Evolutionary conservation across 2,797 vertebrate species (phyloP).

Genomic region (Neosalanx taihuensis): DNA sequence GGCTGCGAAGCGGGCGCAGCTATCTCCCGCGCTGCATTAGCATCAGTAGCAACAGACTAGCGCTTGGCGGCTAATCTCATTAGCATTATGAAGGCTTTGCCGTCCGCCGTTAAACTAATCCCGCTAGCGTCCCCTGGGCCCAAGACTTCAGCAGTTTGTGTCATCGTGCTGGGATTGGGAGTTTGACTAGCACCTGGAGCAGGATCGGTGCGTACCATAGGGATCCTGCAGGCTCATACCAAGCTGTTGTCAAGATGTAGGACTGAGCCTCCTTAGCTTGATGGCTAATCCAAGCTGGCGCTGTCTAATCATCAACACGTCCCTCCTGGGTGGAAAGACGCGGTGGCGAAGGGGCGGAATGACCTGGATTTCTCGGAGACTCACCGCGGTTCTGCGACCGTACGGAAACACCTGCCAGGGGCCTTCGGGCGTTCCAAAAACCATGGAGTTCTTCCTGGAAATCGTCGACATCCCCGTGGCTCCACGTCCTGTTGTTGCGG

Average conservation of each 20-base stretch:
- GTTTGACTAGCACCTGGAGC: constrained; percentile 50
- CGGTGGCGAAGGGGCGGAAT: constrained; percentile 47
- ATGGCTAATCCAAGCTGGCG: constrained; percentile 65
- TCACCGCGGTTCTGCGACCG: constrained; percentile 23
- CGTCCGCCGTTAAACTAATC: constrained; percentile 19
- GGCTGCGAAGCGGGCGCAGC: too few relatives aligned
- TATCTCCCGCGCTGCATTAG: neutral
- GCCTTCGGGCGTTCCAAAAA: too few relatives aligned
- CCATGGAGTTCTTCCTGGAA: too few relatives aligned
- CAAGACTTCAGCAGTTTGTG: constrained; percentile 50
- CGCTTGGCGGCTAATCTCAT: constrained; percentile 46
- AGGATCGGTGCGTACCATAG: constrained; percentile 55
- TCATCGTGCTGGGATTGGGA: constrained; percentile 41
- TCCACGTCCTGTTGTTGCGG: too few relatives aligned
- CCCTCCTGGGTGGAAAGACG: constrained; percentile 31
- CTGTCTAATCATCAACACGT: constrained; percentile 47
- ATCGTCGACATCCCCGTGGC: too few relatives aligned
- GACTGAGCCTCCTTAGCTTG: constrained; percentile 59
- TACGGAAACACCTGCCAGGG: constrained; percentile 4
- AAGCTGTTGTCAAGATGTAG: constrained; percentile 67
- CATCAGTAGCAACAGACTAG: constrained; percentile 8
- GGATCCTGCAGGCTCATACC: constrained; percentile 55
- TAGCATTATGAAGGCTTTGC: constrained; percentile 48
- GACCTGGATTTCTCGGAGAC: constrained; percentile 28
- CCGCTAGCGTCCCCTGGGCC: neutral